Conservation (phyloP, 2,113 vertebrate genomes). For the Mormoops blainvillei region DNA sequence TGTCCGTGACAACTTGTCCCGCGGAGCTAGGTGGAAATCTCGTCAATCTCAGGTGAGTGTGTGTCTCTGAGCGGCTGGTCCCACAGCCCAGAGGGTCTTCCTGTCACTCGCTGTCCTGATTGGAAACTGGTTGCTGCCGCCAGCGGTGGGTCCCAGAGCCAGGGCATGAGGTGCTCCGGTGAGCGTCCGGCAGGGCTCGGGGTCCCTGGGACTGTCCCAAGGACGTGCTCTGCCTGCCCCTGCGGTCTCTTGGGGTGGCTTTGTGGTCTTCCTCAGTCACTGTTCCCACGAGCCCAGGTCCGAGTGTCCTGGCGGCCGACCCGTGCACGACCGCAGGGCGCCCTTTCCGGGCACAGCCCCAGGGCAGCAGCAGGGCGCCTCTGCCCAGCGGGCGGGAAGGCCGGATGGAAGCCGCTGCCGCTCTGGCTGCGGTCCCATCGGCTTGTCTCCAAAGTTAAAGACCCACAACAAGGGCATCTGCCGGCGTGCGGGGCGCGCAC, state of each 20-base stretch:
- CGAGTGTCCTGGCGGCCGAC: not conserved
- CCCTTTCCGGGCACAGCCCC: not conserved
- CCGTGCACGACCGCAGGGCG: not conserved
- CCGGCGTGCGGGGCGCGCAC: conserved; percentile 51
- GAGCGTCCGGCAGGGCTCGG: not conserved
- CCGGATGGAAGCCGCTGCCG: not conserved
- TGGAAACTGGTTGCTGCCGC: not conserved
- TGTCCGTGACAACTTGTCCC: not conserved
- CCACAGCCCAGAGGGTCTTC: not conserved
- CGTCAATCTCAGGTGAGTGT: not conserved
- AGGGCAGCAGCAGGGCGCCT: not conserved
- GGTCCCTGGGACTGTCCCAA: not conserved
- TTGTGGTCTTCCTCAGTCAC: not conserved
- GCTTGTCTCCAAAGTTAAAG: conserved; percentile 64
- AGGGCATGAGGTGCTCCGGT: rapidly evolving
- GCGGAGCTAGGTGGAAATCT: not conserved
- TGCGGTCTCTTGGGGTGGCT: not conserved
- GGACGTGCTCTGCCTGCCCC: rapidly evolving
- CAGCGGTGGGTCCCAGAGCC: no score
- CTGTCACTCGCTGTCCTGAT: not conserved
- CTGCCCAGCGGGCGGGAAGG: no score
- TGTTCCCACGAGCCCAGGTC: not conserved
- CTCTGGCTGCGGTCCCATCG: conserved; percentile 46
- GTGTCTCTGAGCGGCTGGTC: not conserved
- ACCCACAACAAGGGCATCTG: conserved; percentile 34